These are phyloP conservation scores for Sakesphorus luctuosus DNA, from an alignment of 2,113 vertebrate species.

Conservation along the genomic window DNA sequence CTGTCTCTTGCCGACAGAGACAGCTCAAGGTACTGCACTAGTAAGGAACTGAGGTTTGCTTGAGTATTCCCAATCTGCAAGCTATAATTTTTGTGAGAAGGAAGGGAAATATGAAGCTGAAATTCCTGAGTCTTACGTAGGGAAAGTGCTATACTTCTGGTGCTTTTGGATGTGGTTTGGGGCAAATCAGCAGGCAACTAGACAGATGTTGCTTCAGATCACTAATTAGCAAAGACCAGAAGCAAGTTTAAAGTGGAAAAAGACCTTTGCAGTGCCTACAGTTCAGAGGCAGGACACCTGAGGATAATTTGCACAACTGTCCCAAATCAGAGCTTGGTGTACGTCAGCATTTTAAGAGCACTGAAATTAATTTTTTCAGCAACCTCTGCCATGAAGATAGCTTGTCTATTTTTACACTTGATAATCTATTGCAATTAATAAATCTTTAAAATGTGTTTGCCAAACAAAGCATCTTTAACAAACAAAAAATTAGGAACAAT, in stretches of 20 bases:
- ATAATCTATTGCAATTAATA: neutral
- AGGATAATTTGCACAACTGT: neutral
- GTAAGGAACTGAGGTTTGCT: neutral
- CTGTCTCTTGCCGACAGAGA: neutral
- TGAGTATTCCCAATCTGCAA: neutral
- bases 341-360: neutral
- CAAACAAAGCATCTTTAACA: neutral
- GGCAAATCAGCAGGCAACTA: neutral
- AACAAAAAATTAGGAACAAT: neutral
- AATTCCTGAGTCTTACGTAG: neutral
- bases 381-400: neutral
- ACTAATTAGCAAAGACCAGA: neutral
- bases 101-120: neutral
- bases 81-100: neutral
- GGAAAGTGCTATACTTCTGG: neutral
- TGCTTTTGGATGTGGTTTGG: neutral
- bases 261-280: neutral
- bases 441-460: neutral
- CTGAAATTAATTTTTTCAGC: neutral
- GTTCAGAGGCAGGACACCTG: rapidly evolving
- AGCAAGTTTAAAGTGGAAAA: neutral
- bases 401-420: neutral
- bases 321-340: neutral
- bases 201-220: neutral
- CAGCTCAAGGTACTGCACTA: rapidly evolving